A percentile compares a stretch with the other conserved stretches of the same genome.
Conservation (phyloP, 2,888 invertebrate species). For the Ochropleura plecta region DNA sequence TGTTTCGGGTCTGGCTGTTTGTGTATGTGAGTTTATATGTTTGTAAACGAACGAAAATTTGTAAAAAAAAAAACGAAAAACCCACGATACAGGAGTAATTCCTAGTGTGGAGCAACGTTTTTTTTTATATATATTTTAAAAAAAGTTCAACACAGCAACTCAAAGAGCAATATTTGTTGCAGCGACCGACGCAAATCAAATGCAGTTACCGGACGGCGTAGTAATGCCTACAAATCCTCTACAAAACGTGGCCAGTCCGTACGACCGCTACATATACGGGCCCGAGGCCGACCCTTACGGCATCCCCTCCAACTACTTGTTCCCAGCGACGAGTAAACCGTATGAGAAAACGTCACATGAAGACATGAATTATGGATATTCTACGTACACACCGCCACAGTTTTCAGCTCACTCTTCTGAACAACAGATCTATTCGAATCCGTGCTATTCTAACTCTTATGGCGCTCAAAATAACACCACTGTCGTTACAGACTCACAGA, state of each 20-base stretch:
- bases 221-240: conserved; percentile 72
- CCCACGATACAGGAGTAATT: too few relatives aligned
- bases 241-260: conserved; percentile 75
- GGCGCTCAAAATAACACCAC: conserved; percentile 70
- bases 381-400: conserved; percentile 83
- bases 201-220: conserved; percentile 84
- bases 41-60: too few relatives aligned
- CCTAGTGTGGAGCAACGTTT: too few relatives aligned
- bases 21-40: too few relatives aligned
- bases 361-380: conserved; percentile 79
- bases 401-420: conserved; percentile 76
- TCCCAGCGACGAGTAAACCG: conserved; percentile 74
- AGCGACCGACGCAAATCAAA: conserved; percentile 82
- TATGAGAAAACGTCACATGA: conserved; percentile 74
- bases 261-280: conserved; percentile 79
- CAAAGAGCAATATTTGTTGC: conserved; percentile 68
- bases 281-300: conserved; percentile 76
- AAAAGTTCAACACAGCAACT: conserved; percentile 5
- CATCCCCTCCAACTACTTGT: conserved; percentile 75
- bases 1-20: too few relatives aligned
- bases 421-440: conserved; percentile 80
- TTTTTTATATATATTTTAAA: background rate
- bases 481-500: conserved; percentile 80
- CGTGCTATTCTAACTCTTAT: conserved; percentile 82
- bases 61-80: too few relatives aligned